phyloP scores from a whole-genome alignment of 1,140 invertebrate genomes.

The Tetramorium alpestre region DNA sequence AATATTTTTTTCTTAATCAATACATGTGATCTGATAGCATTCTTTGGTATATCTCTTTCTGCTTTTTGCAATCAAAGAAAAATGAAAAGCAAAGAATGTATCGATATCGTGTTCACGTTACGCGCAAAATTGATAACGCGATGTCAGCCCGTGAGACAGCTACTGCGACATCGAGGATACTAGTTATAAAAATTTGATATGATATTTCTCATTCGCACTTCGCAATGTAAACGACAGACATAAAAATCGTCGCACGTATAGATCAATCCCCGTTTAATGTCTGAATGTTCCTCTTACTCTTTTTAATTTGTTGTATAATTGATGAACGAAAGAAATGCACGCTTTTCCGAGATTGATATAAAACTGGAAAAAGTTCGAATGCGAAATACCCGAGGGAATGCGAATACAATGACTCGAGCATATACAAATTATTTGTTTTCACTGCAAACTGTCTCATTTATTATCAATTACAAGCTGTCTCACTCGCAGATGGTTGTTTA shows the following conservation, averaged over 20 bases:
- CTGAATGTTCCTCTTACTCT: background rate
- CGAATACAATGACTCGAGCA: background rate
- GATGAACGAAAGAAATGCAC: background rate
- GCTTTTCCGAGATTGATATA: background rate
- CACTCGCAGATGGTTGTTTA: background rate
- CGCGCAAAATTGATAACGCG: slow-evolving; percentile 34
- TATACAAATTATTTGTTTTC: slow-evolving; percentile 11
- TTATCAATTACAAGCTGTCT: background rate
- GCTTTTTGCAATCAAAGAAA: slow-evolving; percentile 1
- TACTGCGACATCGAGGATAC: slow-evolving; percentile 10
- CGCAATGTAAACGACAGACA: background rate
- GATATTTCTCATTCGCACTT: slow-evolving; percentile 4
- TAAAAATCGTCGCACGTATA: slow-evolving; percentile 1
- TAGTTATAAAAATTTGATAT: slow-evolving; percentile 44
- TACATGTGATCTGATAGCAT: background rate
- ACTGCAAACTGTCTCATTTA: background rate
- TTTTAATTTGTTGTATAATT: slow-evolving; percentile 21
- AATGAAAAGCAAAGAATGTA: background rate
- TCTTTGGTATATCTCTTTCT: background rate
- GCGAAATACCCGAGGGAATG: background rate
- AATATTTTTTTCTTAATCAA: background rate
- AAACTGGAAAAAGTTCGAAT: background rate
- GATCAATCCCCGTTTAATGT: slow-evolving; percentile 37
- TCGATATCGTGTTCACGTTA: slow-evolving; percentile 22
- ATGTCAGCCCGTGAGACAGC: background rate